These are phyloP conservation scores for Scaptomyza caliginosa DNA, from an alignment of 2,888 invertebrate species.

Conservation along the genomic window DNA sequence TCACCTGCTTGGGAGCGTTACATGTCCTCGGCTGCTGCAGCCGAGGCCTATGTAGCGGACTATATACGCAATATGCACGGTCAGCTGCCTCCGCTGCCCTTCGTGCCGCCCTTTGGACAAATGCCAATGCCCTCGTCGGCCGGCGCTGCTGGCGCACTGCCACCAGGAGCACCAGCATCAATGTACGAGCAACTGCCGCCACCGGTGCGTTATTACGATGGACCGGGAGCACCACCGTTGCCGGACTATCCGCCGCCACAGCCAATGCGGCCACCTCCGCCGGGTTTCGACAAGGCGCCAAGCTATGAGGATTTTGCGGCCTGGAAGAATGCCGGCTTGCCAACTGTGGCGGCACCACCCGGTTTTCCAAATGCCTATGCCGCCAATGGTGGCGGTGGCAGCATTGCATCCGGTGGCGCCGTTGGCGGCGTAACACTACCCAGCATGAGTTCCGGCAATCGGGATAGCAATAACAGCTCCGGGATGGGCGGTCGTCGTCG, in stretches of 20 bases:
- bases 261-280: constrained; percentile 84
- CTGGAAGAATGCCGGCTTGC: constrained; percentile 82
- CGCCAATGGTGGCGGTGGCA: constrained; percentile 58
- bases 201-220: constrained; percentile 93
- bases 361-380: constrained; percentile 74
- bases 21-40: constrained; percentile 87
- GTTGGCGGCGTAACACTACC: constrained; percentile 44
- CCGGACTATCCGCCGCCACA: constrained; percentile 89
- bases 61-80: constrained; percentile 95
- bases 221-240: constrained; percentile 86
- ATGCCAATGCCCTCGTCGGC: constrained; percentile 89
- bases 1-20: constrained; percentile 87
- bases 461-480: constrained; percentile 81
- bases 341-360: constrained; percentile 76
- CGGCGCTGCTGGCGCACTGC: constrained; percentile 82
- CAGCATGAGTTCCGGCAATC: constrained; percentile 66
- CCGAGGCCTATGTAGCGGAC: constrained; percentile 94
- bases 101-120: constrained; percentile 89
- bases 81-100: constrained; percentile 93
- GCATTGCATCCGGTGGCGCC: constrained; percentile 51
- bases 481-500: constrained; percentile 78
- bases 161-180: constrained; percentile 77
- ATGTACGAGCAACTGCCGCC: constrained; percentile 88
- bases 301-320: constrained; percentile 88
- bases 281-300: constrained; percentile 89